These are phyloP conservation scores for Plutomurus gul DNA, from an alignment of 1,140 invertebrate genomes.

Conservation along the genomic window DNA sequence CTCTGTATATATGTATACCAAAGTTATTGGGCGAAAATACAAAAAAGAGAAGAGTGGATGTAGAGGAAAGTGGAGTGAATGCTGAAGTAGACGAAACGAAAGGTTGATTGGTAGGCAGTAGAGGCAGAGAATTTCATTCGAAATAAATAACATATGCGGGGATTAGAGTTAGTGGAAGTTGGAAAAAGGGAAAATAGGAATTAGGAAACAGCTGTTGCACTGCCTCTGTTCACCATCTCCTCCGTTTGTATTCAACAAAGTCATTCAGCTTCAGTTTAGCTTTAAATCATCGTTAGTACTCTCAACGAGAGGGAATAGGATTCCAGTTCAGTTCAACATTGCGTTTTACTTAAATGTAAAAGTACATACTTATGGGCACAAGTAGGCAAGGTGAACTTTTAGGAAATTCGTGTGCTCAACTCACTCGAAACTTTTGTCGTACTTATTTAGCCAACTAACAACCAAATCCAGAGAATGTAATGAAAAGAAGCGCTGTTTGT, in stretches of 20 bases:
- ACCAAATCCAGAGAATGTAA: too few species aligned
- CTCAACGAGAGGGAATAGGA: neutral
- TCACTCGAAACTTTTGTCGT: too few species aligned
- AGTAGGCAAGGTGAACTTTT: too few species aligned
- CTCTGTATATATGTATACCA: too few species aligned
- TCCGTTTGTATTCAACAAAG: neutral
- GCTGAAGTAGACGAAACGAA: neutral
- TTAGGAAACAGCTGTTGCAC: conserved; percentile 46
- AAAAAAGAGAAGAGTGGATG: too few species aligned
- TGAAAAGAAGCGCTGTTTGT: too few species aligned
- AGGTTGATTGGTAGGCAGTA: neutral
- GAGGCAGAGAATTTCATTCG: neutral
- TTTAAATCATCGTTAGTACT: conserved; percentile 10
- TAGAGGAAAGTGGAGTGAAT: too few species aligned
- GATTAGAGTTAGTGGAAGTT: conserved; percentile 4
- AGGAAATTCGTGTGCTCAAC: too few species aligned
- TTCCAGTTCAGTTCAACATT: neutral
- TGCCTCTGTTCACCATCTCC: neutral
- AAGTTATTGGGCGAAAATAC: too few species aligned
- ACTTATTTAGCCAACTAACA: too few species aligned
- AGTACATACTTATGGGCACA: too few species aligned
- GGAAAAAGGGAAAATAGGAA: conserved; percentile 38
- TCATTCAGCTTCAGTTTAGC: neutral
- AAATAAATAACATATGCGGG: neutral
- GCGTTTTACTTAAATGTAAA: too few species aligned